Base-by-base conservation (phyloP, 2,888 invertebrate species). In the Eupithecia tripunctaria region DNA sequence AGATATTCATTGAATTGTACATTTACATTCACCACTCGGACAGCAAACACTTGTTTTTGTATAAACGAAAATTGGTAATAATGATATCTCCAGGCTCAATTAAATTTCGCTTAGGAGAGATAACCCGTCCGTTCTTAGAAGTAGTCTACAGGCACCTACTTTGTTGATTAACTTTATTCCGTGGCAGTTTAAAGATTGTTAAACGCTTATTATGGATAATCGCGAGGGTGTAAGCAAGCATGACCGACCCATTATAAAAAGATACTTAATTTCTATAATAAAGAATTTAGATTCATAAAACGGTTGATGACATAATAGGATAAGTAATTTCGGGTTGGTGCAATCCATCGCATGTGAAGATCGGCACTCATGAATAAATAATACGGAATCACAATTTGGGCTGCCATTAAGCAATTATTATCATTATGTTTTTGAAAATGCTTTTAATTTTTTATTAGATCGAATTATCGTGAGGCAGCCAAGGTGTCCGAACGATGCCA, bases 391-490 rank as follows among this genome's bases (percentile, higher is more conserved):
- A 91, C 88, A 91, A 92, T 92, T 91, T 89, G 87, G 88, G 67
- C 59, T 66, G 88, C 89, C 93, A 93, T 94, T 94, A 94, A 90
- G 91, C 90, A 93, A 94, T 94, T 94, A 94, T 91, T 85, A 91
- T 90, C 92, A 91, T 92, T 92, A 90, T 86, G 92, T 88, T 84
- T 93, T 91, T 92, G 82, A 85, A 92, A 93, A 92, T 90, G 92
- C 91, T 92, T 94, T 94, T 92, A 93, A 93, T 92, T 94, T 94
- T 94, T 94, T 94, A 94, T 92, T 90, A 89, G 89, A 86, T 82
- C 88, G 89, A 90, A 92, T 92, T 91, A 90, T 89, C 85, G 83
- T 89, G 79, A 80, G 83, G 86, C 38, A 47, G 63, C 62, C 64
- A 87, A 92, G 91, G 94, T 92, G 93, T 92, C 85, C 82, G 84